A percentile compares a stretch with the other conserved stretches of the same genome.
Conservation (phyloP, 2,888 invertebrate species). For the Thysanoteuthis rhombus region DNA sequence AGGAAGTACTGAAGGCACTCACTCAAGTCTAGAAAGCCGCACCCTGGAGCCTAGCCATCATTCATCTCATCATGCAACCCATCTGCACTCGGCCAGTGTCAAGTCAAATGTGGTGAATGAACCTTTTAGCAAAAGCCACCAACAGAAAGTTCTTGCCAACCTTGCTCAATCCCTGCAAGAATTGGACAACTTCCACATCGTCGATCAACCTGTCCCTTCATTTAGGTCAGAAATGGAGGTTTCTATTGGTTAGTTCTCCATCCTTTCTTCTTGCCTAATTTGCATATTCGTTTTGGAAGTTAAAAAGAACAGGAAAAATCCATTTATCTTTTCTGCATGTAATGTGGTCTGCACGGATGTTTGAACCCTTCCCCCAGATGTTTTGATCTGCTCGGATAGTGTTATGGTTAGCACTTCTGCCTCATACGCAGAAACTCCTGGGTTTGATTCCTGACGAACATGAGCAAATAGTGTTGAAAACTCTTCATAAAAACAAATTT, state of each 20-base stretch:
- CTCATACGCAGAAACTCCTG: no score
- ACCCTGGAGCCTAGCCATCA: slow-evolving; percentile 33
- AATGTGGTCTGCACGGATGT: no score
- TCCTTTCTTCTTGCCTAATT: neutral
- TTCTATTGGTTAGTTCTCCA: neutral
- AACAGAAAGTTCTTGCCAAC: neutral
- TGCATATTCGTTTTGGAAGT: neutral
- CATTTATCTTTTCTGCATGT: no score
- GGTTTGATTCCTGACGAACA: no score
- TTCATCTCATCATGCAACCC: slow-evolving; percentile 35
- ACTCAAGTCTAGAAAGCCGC: slow-evolving; percentile 41
- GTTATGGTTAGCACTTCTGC: no score
- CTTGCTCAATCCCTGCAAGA: neutral
- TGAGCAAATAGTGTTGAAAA: no score
- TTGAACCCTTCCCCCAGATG: no score
- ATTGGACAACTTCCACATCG: neutral
- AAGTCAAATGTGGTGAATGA: neutral
- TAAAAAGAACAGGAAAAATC: no score
- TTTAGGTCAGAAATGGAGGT: neutral
- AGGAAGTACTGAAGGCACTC: slow-evolving; percentile 54
- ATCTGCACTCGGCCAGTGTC: slow-evolving; percentile 13
- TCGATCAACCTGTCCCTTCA: neutral
- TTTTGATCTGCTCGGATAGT: no score
- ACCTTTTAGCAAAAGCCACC: neutral
- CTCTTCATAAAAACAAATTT: no score